Evolutionary conservation across 2,797 vertebrate genomes (phyloP).

Genomic region (Macrochelys suwanniensis): DNA sequence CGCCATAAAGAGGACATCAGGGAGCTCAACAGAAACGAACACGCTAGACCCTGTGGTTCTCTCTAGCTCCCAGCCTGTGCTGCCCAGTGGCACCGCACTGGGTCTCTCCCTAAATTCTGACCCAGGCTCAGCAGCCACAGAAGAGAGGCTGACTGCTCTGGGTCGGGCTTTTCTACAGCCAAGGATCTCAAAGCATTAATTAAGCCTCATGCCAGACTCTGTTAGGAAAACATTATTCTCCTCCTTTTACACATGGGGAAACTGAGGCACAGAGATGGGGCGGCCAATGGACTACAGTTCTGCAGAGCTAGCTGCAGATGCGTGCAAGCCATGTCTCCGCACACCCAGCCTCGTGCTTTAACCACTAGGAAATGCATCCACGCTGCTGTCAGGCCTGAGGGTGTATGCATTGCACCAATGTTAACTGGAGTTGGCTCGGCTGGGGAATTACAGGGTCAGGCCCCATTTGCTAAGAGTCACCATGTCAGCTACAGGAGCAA

Average conservation of each 20-base stretch:
- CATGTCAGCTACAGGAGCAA: background rate
- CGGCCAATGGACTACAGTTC: background rate
- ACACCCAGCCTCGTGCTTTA: background rate
- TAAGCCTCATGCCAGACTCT: background rate
- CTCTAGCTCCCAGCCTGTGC: background rate
- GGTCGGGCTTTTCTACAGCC: background rate
- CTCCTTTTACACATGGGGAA: background rate
- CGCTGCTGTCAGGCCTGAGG: background rate
- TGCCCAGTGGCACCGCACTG: background rate
- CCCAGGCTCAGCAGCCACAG: background rate
- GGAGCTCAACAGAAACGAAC: conserved; percentile 7
- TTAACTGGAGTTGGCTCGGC: background rate
- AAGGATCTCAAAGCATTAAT: background rate
- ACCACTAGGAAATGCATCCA: background rate
- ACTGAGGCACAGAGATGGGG: background rate
- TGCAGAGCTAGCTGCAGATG: background rate
- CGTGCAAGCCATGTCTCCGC: background rate
- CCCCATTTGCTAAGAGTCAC: background rate
- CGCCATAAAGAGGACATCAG: conserved; percentile 9
- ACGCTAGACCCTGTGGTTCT: background rate
- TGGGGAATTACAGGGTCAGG: background rate
- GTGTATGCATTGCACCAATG: background rate
- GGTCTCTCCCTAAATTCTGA: background rate
- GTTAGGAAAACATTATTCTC: background rate
- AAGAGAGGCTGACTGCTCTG: background rate